A percentile compares a stretch with the other conserved stretches of the same genome.
Conservation (phyloP, 2,797 vertebrate genomes). For the Varecia variegata region DNA sequence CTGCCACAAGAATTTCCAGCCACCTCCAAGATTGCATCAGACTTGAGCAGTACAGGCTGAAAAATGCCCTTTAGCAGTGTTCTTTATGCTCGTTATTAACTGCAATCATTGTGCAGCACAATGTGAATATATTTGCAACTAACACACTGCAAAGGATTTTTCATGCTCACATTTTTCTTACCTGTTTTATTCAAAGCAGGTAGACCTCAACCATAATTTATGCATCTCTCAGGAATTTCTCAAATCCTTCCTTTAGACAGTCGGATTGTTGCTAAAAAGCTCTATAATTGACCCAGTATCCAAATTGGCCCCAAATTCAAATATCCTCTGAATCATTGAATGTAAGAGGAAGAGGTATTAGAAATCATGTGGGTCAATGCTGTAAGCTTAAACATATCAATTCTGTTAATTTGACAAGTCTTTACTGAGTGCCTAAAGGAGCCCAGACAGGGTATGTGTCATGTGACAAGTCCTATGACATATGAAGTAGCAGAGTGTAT, state of each 20-base stretch:
- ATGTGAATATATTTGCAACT: fast-evolving
- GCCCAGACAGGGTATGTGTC: no score
- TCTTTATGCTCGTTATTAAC: constrained; percentile 35
- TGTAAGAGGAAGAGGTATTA: background rate
- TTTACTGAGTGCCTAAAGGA: background rate
- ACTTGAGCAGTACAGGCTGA: background rate
- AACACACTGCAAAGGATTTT: fast-evolving
- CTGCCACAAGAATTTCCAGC: background rate
- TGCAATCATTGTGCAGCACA: background rate
- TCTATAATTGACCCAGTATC: background rate
- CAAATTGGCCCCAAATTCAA: background rate
- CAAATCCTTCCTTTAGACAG: background rate
- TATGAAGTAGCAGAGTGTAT: no score
- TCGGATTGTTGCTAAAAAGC: background rate
- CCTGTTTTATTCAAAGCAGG: background rate
- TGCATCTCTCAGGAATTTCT: fast-evolving
- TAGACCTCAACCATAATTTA: background rate
- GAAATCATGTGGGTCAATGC: background rate
- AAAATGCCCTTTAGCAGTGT: background rate
- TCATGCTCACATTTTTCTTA: background rate
- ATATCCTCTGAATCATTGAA: background rate
- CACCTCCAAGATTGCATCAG: background rate
- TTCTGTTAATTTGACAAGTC: background rate
- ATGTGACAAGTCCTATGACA: no score
- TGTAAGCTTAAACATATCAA: background rate